Percentiles rank a stretch among this genome's conserved stretches.
Conservation (phyloP, 1,140 invertebrate genomes). For the Rhagoletis pomonella region DNA sequence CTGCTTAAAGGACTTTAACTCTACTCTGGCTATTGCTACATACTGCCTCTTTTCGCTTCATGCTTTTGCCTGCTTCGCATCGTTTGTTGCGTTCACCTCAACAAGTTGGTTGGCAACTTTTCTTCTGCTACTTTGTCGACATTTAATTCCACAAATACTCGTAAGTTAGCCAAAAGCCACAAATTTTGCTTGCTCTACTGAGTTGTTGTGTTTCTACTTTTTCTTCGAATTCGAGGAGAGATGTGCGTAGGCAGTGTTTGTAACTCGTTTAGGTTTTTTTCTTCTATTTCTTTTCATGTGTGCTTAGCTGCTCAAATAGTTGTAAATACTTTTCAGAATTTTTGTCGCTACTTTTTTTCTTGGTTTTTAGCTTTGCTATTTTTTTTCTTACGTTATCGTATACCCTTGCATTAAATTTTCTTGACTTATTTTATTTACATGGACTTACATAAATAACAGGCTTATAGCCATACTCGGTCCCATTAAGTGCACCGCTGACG, state of each 20-base stretch:
- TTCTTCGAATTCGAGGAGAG: not conserved
- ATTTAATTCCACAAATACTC: constrained; percentile 35
- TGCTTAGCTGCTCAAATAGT: not conserved
- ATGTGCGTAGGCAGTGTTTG: not conserved
- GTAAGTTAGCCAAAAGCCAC: constrained; percentile 42
- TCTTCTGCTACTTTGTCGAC: constrained; percentile 45
- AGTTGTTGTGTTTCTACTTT: not conserved
- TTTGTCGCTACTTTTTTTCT: not conserved
- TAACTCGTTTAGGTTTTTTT: not conserved
- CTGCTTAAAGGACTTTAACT: constrained; percentile 31
- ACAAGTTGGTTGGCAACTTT: constrained; percentile 19
- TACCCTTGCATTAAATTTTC: not conserved
- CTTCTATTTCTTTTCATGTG: not conserved
- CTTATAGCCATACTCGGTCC: not conserved
- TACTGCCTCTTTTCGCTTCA: too few species aligned
- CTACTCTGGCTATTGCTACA: not conserved
- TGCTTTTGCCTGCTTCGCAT: not conserved
- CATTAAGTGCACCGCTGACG: constrained; percentile 20
- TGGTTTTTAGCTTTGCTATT: not conserved
- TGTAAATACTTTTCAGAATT: not conserved
- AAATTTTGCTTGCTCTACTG: constrained; percentile 17
- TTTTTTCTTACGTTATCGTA: not conserved
- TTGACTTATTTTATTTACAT: constrained; percentile 30
- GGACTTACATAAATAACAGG: constrained; percentile 3
- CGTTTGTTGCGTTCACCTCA: not conserved